These are phyloP conservation scores for Geopemphigus sp. DNA, from an alignment of 1,140 invertebrate genomes.

Conservation along the genomic window DNA sequence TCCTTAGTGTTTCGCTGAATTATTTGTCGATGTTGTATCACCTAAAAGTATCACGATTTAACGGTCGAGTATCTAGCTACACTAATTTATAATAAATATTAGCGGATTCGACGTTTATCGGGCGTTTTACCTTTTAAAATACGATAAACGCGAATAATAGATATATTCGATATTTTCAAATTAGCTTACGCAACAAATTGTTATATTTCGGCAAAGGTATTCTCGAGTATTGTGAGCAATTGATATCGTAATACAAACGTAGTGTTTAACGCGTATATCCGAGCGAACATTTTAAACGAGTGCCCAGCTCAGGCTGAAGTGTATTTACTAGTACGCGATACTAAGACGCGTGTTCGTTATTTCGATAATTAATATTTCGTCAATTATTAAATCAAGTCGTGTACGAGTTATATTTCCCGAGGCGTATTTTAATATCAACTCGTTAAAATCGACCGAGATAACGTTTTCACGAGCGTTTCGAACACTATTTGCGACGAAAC, in stretches of 20 bases:
- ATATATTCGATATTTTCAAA: not conserved
- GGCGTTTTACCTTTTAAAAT: no score
- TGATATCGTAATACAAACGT: not conserved
- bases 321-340: no score
- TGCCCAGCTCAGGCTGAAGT: not conserved
- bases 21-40: not conserved
- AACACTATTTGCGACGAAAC: no score
- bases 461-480: no score
- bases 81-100: not conserved
- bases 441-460: no score
- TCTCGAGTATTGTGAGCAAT: no score
- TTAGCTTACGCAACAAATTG: slow-evolving; percentile 2
- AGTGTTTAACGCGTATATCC: not conserved
- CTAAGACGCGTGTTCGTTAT: no score
- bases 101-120: not conserved
- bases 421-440: no score
- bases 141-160: not conserved
- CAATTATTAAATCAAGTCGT: no score
- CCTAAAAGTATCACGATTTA: not conserved
- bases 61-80: not conserved
- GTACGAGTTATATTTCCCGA: no score
- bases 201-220: not conserved
- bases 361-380: no score
- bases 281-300: not conserved
- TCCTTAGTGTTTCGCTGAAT: no score